A percentile compares a stretch with the other conserved stretches of the same genome.
These are phyloP conservation scores for Crotalus tigris DNA, from an alignment of 2,113 vertebrate genomes.

Conservation along the genomic window DNA sequence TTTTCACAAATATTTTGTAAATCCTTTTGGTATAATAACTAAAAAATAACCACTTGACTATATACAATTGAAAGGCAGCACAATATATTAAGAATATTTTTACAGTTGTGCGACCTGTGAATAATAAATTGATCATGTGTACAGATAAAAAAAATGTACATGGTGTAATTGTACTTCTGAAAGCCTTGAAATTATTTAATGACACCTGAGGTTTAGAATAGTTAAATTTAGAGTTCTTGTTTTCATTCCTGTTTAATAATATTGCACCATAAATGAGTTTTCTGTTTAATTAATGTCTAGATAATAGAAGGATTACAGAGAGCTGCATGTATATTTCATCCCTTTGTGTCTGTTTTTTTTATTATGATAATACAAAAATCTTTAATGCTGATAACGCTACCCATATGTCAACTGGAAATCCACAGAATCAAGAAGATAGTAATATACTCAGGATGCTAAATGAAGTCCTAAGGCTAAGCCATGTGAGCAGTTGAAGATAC, in stretches of 20 bases:
- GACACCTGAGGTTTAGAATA: fast-evolving
- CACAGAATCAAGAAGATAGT: conserved; percentile 51
- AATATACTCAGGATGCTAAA: conserved; percentile 50
- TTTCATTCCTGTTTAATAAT: not conserved
- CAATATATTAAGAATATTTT: not conserved
- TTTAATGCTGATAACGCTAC: conserved; percentile 51
- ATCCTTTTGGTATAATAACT: not conserved
- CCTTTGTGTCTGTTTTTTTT: conserved; percentile 9
- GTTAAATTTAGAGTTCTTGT: not conserved
- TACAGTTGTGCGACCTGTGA: not conserved
- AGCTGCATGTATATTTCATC: conserved; percentile 37
- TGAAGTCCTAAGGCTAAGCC: conserved; percentile 34
- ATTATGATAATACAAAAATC: conserved; percentile 55
- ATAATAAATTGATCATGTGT: not conserved
- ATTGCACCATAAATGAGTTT: not conserved
- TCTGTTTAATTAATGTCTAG: conserved; percentile 36
- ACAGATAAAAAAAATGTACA: not conserved
- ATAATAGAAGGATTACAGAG: conserved; percentile 28
- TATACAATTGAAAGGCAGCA: not conserved
- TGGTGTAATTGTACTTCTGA: not conserved
- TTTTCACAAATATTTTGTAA: not conserved
- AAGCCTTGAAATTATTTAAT: not conserved
- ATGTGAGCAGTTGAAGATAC: conserved; percentile 62
- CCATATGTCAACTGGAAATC: conserved; percentile 61
- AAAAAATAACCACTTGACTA: not conserved